Evolutionary conservation across 2,888 invertebrate genomes (phyloP).

Genomic region (Subacronicta megacephala): DNA sequence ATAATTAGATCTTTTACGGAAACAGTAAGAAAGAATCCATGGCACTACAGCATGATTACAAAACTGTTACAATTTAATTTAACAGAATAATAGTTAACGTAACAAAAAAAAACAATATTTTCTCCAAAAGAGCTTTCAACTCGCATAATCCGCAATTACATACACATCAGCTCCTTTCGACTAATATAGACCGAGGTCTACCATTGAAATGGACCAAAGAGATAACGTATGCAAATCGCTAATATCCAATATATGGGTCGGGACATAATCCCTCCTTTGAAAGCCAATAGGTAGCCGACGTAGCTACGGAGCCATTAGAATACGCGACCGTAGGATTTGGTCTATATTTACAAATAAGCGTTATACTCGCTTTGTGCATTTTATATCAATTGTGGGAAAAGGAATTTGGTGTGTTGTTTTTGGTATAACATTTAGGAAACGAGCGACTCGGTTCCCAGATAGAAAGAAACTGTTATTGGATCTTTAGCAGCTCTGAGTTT

Average conservation of each 20-base stretch:
- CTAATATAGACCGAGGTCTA: constrained; percentile 25
- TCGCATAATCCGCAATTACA: constrained; percentile 36
- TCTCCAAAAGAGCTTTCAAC: constrained; percentile 2
- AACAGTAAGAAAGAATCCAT: too few species aligned
- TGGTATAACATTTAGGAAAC: neutral
- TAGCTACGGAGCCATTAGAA: constrained; percentile 23
- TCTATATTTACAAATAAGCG: constrained; percentile 27
- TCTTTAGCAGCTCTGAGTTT: too few species aligned
- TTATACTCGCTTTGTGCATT: constrained; percentile 32
- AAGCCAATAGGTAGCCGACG: constrained; percentile 27
- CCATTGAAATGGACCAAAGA: constrained; percentile 28
- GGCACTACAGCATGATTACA: too few species aligned
- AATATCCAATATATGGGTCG: constrained; percentile 49
- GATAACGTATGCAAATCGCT: constrained; percentile 48
- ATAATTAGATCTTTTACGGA: too few species aligned
- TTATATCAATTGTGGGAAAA: constrained; percentile 7
- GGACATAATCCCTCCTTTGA: constrained; percentile 51
- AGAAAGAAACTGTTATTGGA: too few species aligned
- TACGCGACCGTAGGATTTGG: constrained; percentile 24
- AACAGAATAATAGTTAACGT: too few species aligned
- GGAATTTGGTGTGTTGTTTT: neutral
- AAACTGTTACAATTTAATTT: too few species aligned
- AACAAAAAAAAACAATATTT: too few species aligned
- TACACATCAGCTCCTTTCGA: constrained; percentile 20
- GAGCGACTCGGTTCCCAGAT: neutral